These are phyloP conservation scores for Dunckerocampus dactyliophorus DNA, from an alignment of 2,113 vertebrate species.

Conservation along the genomic window DNA sequence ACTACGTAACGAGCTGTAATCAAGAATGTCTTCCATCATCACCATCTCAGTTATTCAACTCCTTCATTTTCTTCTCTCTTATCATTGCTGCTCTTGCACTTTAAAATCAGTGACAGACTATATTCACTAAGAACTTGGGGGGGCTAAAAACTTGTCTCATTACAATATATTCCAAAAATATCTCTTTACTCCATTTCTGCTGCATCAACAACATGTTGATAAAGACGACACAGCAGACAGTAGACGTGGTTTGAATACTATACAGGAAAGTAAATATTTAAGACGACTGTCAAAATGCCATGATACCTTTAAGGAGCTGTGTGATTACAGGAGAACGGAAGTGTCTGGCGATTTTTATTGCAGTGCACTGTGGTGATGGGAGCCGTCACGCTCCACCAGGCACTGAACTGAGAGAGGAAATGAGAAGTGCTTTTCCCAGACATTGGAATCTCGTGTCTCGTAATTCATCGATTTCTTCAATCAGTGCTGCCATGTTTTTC, in stretches of 20 bases:
- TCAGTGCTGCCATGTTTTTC: background rate
- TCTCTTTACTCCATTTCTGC: background rate
- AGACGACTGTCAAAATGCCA: slow-evolving; percentile 11
- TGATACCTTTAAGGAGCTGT: slow-evolving; percentile 7
- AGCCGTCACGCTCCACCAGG: background rate
- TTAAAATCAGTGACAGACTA: background rate
- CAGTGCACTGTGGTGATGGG: background rate
- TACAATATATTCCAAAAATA: too few species aligned
- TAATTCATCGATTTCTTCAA: slow-evolving; percentile 2
- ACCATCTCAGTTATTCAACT: background rate
- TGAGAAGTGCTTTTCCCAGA: background rate
- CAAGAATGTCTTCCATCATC: slow-evolving; percentile 6
- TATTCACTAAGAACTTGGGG: too few species aligned
- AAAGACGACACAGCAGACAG: slow-evolving; percentile 6
- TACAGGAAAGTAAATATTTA: slow-evolving; percentile 11
- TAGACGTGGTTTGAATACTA: background rate
- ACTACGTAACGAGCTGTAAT: slow-evolving; percentile 1
- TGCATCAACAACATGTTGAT: background rate
- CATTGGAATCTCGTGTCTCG: background rate
- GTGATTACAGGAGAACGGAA: slow-evolving; percentile 10
- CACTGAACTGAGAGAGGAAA: background rate
- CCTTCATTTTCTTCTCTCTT: background rate
- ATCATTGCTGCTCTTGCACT: background rate
- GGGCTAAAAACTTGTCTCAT: too few species aligned
- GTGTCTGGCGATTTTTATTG: slow-evolving; percentile 1